Conservation (phyloP, 2,888 invertebrate genomes). For the Clanis bilineata region DNA sequence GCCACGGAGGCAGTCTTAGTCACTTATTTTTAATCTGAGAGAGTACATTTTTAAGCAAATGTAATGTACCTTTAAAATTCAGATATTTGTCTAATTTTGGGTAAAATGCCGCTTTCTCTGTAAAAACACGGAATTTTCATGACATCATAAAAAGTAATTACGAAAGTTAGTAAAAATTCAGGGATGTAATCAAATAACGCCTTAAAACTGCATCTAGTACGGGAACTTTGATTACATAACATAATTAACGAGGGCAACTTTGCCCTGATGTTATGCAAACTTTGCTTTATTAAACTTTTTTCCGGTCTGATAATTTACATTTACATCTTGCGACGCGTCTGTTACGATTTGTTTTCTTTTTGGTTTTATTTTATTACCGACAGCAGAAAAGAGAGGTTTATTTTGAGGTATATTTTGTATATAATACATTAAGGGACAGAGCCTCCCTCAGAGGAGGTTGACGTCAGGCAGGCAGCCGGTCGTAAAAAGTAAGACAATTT, state of each 20-base stretch:
- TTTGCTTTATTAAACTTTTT: slow-evolving; percentile 24
- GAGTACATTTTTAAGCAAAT: too few relatives aligned
- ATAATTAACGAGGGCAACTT: background rate
- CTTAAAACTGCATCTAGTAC: background rate
- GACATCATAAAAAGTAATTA: background rate
- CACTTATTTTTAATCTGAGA: too few relatives aligned
- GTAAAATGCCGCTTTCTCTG: too few relatives aligned
- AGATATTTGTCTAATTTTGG: too few relatives aligned
- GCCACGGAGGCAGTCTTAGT: too few relatives aligned
- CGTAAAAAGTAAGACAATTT: too few relatives aligned
- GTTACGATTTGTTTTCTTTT: background rate
- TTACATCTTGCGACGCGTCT: background rate
- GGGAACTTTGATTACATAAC: slow-evolving; percentile 5
- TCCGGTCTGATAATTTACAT: background rate
- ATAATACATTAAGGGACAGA: too few relatives aligned
- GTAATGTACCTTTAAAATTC: too few relatives aligned
- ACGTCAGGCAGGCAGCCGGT: too few relatives aligned
- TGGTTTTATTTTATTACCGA: background rate
- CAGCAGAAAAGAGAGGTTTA: background rate
- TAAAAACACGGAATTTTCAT: background rate
- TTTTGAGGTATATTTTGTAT: too few relatives aligned
- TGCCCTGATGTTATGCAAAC: slow-evolving; percentile 15
- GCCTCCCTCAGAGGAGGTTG: too few relatives aligned
- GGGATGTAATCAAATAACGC: background rate
- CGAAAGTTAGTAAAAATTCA: background rate